Percentiles rank a stretch among this genome's conserved stretches.
Conservation (phyloP, 2,797 vertebrate species). For the Fratercula arctica region DNA sequence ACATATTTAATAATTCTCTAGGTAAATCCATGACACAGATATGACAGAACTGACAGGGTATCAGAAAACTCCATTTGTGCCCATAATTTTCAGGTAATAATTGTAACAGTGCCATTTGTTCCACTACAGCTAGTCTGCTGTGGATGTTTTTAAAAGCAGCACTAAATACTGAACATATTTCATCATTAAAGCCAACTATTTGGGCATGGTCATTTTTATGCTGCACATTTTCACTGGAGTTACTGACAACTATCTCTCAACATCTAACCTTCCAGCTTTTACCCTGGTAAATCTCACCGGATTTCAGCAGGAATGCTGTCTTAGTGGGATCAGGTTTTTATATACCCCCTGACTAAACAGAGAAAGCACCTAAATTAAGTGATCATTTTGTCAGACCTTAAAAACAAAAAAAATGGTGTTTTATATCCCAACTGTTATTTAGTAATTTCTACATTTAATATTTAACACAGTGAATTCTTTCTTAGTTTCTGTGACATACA, state of each 20-base stretch:
- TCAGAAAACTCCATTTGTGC: constrained; percentile 58
- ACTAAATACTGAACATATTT: constrained; percentile 33
- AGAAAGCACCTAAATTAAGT: neutral
- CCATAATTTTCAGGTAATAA: constrained; percentile 57
- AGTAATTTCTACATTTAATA: neutral
- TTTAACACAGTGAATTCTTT: constrained; percentile 8
- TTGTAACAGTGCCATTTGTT: constrained; percentile 44
- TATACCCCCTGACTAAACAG: neutral
- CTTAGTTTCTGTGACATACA: neutral
- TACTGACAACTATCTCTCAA: neutral
- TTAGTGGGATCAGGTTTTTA: neutral
- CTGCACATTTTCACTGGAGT: neutral
- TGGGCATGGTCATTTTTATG: neutral
- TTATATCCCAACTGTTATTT: neutral
- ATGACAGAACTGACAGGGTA: constrained; percentile 59
- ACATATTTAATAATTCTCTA: constrained; percentile 50
- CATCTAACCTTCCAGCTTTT: neutral
- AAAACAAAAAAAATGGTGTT: neutral
- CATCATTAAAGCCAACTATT: constrained; percentile 17
- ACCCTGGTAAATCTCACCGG: neutral
- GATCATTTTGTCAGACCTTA: neutral
- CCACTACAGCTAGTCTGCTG: constrained; percentile 33
- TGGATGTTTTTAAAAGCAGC: constrained; percentile 7
- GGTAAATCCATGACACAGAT: constrained; percentile 51
- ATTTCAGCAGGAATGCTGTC: neutral